Conservation (phyloP, 1,140 invertebrate species). For the Diprion similis region DNA sequence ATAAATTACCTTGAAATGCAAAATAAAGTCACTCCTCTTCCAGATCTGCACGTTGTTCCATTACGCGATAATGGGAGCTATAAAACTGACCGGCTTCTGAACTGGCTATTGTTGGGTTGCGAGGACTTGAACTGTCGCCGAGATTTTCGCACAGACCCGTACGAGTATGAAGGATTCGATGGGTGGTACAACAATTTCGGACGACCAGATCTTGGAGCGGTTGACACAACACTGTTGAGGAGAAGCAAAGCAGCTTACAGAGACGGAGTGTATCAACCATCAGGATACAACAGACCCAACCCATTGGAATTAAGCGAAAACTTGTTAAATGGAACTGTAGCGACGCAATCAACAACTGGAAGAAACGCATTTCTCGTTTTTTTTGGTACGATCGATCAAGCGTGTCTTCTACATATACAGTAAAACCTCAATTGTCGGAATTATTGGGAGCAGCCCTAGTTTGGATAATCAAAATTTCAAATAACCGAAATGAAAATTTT, state of each 20-base stretch:
- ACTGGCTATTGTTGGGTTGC: not conserved
- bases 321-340: conserved; percentile 61
- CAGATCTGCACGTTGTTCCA: too few species aligned
- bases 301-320: conserved; percentile 64
- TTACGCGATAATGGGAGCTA: not conserved
- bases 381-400: conserved; percentile 63
- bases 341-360: conserved; percentile 62
- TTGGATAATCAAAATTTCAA: too few species aligned
- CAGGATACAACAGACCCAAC: conserved; percentile 61
- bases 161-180: conserved; percentile 66
- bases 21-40: too few species aligned
- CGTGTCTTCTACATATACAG: not conserved
- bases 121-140: not conserved
- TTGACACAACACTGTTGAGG: conserved; percentile 66
- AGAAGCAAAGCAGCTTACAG: conserved; percentile 68
- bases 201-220: conserved; percentile 64
- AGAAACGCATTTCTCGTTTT: conserved; percentile 73
- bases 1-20: too few species aligned
- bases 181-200: conserved; percentile 74
- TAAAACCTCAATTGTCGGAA: not conserved
- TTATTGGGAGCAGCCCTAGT: not conserved
- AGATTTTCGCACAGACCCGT: not conserved
- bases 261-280: conserved; percentile 69
- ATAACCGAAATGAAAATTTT: too few species aligned
- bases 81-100: not conserved